phyloP scores from a whole-genome alignment of 2,888 invertebrate genomes.

The Odontocolon sp. region DNA sequence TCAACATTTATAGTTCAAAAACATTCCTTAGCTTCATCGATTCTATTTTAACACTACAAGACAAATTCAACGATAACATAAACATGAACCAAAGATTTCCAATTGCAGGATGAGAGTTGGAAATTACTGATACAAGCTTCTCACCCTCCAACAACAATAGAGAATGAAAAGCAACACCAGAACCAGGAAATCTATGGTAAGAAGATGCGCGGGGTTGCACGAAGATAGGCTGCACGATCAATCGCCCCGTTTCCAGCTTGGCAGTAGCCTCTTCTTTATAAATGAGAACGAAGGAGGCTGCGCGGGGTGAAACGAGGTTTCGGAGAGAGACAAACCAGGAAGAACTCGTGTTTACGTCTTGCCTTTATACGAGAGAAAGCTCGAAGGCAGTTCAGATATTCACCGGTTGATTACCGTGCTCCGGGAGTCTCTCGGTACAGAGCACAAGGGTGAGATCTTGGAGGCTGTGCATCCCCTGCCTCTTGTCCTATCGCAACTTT shows the following conservation, averaged over 20 bases:
- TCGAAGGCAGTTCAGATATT: constrained; percentile 79
- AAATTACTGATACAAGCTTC: constrained; percentile 37
- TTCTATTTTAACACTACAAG: too few species aligned
- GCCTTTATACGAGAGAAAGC: constrained; percentile 56
- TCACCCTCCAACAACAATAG: not conserved
- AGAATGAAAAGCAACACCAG: not conserved
- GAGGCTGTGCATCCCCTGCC: constrained; percentile 54
- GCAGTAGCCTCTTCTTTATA: constrained; percentile 77
- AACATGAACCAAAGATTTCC: not conserved
- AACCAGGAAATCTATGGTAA: constrained; percentile 1
- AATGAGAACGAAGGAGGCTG: constrained; percentile 73
- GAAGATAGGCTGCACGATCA: constrained; percentile 74
- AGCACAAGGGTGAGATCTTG: constrained; percentile 38
- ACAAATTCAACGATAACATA: too few species aligned
- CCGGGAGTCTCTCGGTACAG: constrained; percentile 56
- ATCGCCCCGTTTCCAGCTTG: constrained; percentile 69
- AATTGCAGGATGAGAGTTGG: constrained; percentile 5
- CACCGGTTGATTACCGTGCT: constrained; percentile 80
- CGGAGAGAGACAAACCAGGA: constrained; percentile 53
- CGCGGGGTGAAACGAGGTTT: constrained; percentile 42
- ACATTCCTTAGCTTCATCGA: too few species aligned
- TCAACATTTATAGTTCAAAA: too few species aligned
- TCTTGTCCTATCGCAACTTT: constrained; percentile 25
- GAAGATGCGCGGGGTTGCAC: constrained; percentile 25
- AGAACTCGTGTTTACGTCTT: constrained; percentile 42